A percentile compares a stretch with the other conserved stretches of the same genome.
These are phyloP conservation scores for Limnephilus marmoratus DNA, from an alignment of 2,888 invertebrate genomes.

Conservation along the genomic window DNA sequence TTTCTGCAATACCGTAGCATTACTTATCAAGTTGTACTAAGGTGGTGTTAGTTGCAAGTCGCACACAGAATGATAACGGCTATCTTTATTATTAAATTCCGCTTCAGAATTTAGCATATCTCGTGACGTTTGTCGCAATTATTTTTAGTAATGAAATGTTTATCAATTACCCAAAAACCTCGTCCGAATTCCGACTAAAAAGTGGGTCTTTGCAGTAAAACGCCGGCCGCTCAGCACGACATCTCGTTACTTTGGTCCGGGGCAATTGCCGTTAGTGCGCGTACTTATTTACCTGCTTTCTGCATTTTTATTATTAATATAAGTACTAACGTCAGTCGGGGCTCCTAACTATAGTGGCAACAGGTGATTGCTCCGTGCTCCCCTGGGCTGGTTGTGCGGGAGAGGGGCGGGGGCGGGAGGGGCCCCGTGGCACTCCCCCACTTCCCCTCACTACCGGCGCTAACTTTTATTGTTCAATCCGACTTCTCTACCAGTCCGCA, in stretches of 20 bases:
- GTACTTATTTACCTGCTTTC: constrained; percentile 4
- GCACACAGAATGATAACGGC: not conserved
- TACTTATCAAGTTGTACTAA: not conserved
- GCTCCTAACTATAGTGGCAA: constrained; percentile 42
- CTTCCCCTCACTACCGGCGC: constrained; percentile 12
- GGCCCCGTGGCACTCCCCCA: constrained; percentile 23
- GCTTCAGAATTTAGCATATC: not conserved
- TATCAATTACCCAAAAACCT: not conserved
- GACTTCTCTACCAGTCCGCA: constrained; percentile 42
- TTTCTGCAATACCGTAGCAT: not conserved
- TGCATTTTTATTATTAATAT: constrained; percentile 30
- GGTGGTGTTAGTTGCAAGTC: not conserved
- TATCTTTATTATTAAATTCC: not conserved
- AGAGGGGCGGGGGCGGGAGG: not conserved
- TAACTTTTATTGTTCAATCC: constrained; percentile 50
- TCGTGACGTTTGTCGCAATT: not conserved
- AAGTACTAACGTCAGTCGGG: constrained; percentile 32
- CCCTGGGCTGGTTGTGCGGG: constrained; percentile 37
- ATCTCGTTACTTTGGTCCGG: constrained; percentile 2
- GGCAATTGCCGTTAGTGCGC: not conserved
- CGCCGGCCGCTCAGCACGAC: not conserved
- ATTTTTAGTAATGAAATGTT: not conserved
- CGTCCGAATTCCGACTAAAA: not conserved
- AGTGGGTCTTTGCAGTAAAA: not conserved
- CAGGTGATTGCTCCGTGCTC: constrained; percentile 55